These are phyloP conservation scores for Brachylomia viminalis DNA, from an alignment of 2,888 invertebrate species.

Conservation along the genomic window DNA sequence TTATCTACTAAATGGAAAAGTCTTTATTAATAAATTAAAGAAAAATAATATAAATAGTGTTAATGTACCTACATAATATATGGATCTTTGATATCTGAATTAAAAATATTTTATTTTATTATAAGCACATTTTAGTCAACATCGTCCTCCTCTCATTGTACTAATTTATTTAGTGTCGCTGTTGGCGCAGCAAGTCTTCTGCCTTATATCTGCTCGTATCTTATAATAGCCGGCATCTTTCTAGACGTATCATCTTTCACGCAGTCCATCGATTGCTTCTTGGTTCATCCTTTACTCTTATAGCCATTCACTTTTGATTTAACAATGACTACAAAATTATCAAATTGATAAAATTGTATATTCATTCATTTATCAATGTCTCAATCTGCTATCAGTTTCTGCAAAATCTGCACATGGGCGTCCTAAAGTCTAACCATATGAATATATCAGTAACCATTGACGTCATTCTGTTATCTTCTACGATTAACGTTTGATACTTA, in stretches of 20 bases:
- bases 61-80: no score
- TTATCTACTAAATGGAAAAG: no score
- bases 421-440: conserved; percentile 61
- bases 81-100: no score
- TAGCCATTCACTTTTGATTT: neutral
- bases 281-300: neutral
- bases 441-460: conserved; percentile 59
- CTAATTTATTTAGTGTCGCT: neutral
- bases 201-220: neutral
- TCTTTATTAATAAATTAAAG: no score
- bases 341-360: conserved; percentile 6
- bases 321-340: neutral
- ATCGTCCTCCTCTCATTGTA: neutral
- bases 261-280: neutral
- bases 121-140: neutral
- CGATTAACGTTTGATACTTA: conserved; percentile 54
- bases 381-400: conserved; percentile 40
- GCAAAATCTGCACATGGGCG: conserved; percentile 47
- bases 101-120: no score
- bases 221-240: neutral
- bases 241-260: neutral
- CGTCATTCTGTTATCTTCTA: conserved; percentile 63
- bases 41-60: no score
- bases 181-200: neutral
- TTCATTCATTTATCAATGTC: conserved; percentile 32